phyloP scores from a whole-genome alignment of 2,113 vertebrate species.

The Accipiter cooperii region DNA sequence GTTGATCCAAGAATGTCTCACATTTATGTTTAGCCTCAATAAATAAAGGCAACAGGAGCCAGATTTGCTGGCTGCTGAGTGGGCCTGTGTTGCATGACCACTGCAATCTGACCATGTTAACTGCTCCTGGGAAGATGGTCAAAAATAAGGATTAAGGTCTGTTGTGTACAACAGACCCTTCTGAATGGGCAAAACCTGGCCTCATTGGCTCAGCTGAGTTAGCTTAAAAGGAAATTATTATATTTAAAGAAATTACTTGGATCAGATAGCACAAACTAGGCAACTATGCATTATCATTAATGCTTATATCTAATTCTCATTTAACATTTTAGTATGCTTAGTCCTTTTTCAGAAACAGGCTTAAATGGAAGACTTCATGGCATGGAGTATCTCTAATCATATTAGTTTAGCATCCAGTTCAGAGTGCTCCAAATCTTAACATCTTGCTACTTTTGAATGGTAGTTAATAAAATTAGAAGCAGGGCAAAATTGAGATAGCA shows the following conservation, averaged over 20 bases:
- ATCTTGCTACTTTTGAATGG: neutral
- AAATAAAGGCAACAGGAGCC: neutral
- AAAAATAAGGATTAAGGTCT: neutral
- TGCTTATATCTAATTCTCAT: neutral
- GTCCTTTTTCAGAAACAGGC: neutral
- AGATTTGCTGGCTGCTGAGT: neutral
- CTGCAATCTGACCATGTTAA: neutral
- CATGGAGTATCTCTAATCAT: neutral
- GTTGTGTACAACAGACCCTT: neutral
- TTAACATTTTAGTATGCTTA: neutral
- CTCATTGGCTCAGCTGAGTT: neutral
- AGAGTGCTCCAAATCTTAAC: neutral
- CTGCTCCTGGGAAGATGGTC: neutral
- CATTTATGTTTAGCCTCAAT: neutral
- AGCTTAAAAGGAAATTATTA: neutral
- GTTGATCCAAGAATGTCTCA: neutral
- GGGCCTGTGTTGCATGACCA: neutral
- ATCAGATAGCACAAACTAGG: neutral
- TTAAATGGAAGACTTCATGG: neutral
- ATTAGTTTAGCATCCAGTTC: neutral
- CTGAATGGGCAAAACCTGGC: neutral
- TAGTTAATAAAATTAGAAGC: neutral
- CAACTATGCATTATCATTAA: neutral
- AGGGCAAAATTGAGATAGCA: neutral
- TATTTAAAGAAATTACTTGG: neutral